Evolutionary conservation across 1,140 invertebrate genomes (phyloP), one percentile per base, ranked within the genome.

Genomic region (Brachystomella parvula): DNA sequence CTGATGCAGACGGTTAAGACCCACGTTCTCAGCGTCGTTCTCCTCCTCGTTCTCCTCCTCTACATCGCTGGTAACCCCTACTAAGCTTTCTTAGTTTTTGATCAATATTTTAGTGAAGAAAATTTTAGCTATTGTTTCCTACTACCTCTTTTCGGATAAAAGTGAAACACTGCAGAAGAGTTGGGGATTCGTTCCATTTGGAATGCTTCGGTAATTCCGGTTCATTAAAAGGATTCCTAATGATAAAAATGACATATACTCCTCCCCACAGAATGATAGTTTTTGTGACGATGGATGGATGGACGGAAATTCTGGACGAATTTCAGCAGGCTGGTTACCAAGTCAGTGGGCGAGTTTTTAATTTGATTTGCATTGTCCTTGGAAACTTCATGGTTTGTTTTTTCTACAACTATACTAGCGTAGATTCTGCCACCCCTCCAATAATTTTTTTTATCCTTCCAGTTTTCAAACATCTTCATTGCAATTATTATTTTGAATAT

Each of bases 401-500:
- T n/a, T n/a, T n/a, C n/a, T n/a, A n/a, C n/a, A n/a, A n/a, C n/a
- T n/a, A n/a, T n/a, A n/a, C n/a, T n/a, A n/a, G n/a, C n/a, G n/a
- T n/a, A n/a, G n/a, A n/a, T n/a, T n/a, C n/a, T n/a, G n/a, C n/a
- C n/a, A n/a, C n/a, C n/a, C n/a, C n/a, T n/a, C n/a, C n/a, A n/a
- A n/a, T n/a, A n/a, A n/a, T n/a, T n/a, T n/a, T n/a, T n/a, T n/a
- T n/a, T n/a, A n/a, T n/a, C n/a, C n/a, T n/a, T n/a, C n/a, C n/a
- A n/a, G n/a, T 75, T 76, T 65, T 70, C 71, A 2, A 76, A 76
- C 44, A 74, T 76, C 61, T 76, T 76, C 64, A 75, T 76, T 66
- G 75, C 74, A 31, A 69, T 76, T 56, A 75, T 76, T 60, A 76
- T 76, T 39, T 74, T 76, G 72, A 75, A 76, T 33, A 76, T 76